A percentile compares a stretch with the other conserved stretches of the same genome.
Conservation (phyloP, 2,113 vertebrate genomes). For the Capra hircus region DNA sequence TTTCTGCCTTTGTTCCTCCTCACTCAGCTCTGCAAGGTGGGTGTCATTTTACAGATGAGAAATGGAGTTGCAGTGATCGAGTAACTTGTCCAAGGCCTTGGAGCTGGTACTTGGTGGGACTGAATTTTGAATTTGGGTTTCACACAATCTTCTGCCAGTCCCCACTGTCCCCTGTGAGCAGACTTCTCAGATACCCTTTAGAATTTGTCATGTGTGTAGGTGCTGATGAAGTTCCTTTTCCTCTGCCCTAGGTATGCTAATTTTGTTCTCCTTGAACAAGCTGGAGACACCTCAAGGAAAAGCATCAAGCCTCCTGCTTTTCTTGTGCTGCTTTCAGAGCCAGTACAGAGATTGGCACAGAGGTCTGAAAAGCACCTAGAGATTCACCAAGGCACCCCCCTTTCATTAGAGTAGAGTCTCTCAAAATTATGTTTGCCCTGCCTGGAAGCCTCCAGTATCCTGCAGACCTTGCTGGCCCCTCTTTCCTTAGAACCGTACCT, state of each 20-base stretch:
- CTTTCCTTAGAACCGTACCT: background rate
- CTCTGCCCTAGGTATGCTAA: background rate
- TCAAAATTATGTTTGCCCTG: background rate
- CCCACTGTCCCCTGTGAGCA: background rate
- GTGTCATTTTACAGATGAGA: background rate
- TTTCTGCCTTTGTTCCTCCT: background rate
- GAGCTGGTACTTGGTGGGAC: background rate
- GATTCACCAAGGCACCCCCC: background rate
- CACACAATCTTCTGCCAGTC: background rate
- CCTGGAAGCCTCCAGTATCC: background rate
- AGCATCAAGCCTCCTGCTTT: background rate
- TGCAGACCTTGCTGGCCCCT: background rate
- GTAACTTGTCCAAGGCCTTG: background rate
- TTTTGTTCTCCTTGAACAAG: background rate
- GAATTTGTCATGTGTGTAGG: background rate
- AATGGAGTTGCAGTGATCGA: background rate
- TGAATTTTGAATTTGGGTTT: background rate
- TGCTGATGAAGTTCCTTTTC: background rate
- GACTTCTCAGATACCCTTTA: background rate
- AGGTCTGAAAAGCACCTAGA: background rate
- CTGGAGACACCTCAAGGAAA: background rate
- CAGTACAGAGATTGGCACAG: background rate
- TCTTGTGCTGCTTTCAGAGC: background rate
- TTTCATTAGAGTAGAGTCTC: background rate
- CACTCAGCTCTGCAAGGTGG: background rate